Conservation (phyloP, 2,113 vertebrate genomes). For the Lampris incognitus region DNA sequence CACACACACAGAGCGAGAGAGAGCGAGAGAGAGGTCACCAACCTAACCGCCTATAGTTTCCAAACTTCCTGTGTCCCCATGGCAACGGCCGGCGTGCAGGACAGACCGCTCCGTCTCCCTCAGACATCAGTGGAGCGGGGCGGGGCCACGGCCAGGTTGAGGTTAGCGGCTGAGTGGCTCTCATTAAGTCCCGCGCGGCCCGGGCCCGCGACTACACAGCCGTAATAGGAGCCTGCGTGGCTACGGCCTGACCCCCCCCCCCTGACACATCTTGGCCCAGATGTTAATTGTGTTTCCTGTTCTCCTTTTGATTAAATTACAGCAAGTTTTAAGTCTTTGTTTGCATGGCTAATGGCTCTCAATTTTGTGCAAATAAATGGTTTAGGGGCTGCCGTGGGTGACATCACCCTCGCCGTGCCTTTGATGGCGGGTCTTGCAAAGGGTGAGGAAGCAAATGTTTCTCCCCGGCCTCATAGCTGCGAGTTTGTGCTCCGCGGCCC, state of each 20-base stretch:
- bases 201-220: conserved; percentile 35
- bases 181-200: conserved; percentile 62
- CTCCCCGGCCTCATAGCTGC: neutral
- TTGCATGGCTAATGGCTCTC: conserved; percentile 77
- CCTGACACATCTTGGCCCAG: conserved; percentile 71
- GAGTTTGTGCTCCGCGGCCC: conserved; percentile 17
- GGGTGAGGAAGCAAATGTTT: conserved; percentile 20
- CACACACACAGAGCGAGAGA: conserved; percentile 2
- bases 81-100: conserved; percentile 64
- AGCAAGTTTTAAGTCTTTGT: conserved; percentile 71
- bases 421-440: conserved; percentile 63
- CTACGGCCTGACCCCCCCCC: conserved; percentile 61
- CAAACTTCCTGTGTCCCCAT: conserved; percentile 55
- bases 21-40: conserved; percentile 46
- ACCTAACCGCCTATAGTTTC: conserved; percentile 56
- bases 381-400: conserved; percentile 72
- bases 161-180: conserved; percentile 62
- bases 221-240: conserved; percentile 59
- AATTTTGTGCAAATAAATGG: conserved; percentile 73
- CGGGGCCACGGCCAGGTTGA: conserved; percentile 46
- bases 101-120: conserved; percentile 72
- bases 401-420: conserved; percentile 67
- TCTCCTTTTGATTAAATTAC: conserved; percentile 77
- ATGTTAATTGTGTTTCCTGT: conserved; percentile 81
- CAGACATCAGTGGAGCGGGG: conserved; percentile 61